Conservation (phyloP, 2,797 vertebrate genomes). For the Cossypha polioptera region DNA sequence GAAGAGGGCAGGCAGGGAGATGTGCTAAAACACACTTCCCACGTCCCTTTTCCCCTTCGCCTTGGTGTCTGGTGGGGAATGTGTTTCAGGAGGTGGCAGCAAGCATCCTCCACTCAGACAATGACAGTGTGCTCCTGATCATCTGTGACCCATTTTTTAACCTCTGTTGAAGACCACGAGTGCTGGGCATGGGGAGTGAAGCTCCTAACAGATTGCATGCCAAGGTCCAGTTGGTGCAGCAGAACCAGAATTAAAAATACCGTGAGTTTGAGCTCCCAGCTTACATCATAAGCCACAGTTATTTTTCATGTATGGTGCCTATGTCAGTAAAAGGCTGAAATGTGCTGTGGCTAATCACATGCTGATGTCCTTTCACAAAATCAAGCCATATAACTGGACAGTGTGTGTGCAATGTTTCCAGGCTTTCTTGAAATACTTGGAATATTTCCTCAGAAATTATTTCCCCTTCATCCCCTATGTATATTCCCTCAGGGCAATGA, state of each 20-base stretch:
- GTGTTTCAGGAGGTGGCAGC: background rate
- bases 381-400: background rate
- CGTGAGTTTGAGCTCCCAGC: background rate
- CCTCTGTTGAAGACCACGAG: background rate
- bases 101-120: fast-evolving
- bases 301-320: background rate
- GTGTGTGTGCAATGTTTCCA: background rate
- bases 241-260: background rate
- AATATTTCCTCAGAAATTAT: background rate
- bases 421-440: background rate
- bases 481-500: background rate
- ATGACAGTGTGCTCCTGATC: background rate
- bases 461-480: background rate
- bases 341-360: background rate
- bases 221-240: background rate
- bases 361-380: background rate
- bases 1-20: background rate
- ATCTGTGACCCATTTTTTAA: background rate
- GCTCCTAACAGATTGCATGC: background rate
- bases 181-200: background rate
- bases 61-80: background rate
- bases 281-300: background rate
- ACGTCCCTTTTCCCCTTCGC: background rate
- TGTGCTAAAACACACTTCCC: background rate
- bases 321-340: background rate